phyloP scores from a whole-genome alignment of 2,888 invertebrate species.

The Apoderus coryli region DNA sequence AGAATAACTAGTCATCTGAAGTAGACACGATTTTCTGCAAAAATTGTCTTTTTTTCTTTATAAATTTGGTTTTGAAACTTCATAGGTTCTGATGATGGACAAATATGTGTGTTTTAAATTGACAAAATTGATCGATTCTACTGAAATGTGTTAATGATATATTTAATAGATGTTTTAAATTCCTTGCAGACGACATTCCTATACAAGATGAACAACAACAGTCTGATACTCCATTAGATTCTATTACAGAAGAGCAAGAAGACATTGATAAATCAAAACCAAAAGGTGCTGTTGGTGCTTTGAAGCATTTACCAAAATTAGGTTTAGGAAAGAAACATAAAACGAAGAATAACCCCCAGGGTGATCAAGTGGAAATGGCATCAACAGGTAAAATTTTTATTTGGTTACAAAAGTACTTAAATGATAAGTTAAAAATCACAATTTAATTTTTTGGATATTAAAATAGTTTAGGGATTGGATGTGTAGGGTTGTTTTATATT shows the following conservation, averaged over 20 bases:
- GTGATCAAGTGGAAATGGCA: constrained; percentile 17
- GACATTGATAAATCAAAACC: constrained; percentile 31
- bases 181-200: constrained; percentile 85
- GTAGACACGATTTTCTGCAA: no score
- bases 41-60: constrained; percentile 9
- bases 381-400: constrained; percentile 1
- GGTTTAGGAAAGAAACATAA: constrained; percentile 49
- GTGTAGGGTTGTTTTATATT: no score
- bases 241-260: constrained; percentile 56
- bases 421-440: background rate
- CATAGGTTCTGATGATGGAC: no score
- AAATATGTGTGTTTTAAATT: background rate
- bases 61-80: constrained; percentile 28
- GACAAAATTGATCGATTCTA: background rate
- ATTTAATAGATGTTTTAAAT: no score
- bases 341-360: constrained; percentile 19
- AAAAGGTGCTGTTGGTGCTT: constrained; percentile 34
- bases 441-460: background rate
- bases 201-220: constrained; percentile 60
- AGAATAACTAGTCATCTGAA: no score
- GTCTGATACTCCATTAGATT: constrained; percentile 44
- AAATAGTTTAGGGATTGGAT: no score
- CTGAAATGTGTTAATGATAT: no score
- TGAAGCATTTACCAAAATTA: constrained; percentile 47
- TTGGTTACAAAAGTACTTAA: background rate